Base-by-base conservation (phyloP, 2,888 invertebrate genomes). In the Troglohyphantes excavatus region DNA sequence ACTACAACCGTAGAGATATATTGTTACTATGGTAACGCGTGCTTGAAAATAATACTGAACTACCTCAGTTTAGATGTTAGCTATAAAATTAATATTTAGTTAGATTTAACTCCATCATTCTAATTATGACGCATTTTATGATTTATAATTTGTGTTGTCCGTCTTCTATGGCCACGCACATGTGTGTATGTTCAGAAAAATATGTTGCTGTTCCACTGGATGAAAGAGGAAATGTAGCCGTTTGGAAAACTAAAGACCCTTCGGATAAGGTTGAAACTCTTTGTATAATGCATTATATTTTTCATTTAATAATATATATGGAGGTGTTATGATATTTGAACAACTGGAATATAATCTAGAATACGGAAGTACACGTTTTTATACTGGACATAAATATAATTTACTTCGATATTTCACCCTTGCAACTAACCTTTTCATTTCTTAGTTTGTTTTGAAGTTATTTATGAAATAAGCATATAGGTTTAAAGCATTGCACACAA, bases 171-270 rank as follows among this genome's bases (percentile, higher is more conserved):
- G 29, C 59, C 5, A 78, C 85, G 1, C 68, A 78, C 61, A 11
- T 67, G 29, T 73, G 65, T 19, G 46, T 59, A 26, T 87, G 87
- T 63, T 70, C 87, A 0, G 79, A 79, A 29, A 72, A 63, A 72
- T 87, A 87, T 19, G 26, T 87, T 21, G 72, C 63, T 17, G 33
- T 75, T 1, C 65, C 87, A n/a, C 70, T 87, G 39, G 79, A 61
- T 63, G 72, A 79, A 72, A 72, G 29, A 70, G 79, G 79, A 63
- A 72, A 87, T 65, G 53, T 87, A 17, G 63, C 72, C 46, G 2
- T 87, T 46, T 87, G 87, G 87, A 19, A 46, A 7, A 23, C 39
- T 9, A 11, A 63, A 19, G 0, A n/a, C 46, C 26, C 63, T 19
- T 65, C 13, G 7, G n/a, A 72, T n/a, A n/a, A 61, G 39, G 82